A percentile compares a stretch with the other conserved stretches of the same genome.
Evolutionary conservation across 2,888 invertebrate genomes (phyloP).

Genomic region (Corythucha ciliata): DNA sequence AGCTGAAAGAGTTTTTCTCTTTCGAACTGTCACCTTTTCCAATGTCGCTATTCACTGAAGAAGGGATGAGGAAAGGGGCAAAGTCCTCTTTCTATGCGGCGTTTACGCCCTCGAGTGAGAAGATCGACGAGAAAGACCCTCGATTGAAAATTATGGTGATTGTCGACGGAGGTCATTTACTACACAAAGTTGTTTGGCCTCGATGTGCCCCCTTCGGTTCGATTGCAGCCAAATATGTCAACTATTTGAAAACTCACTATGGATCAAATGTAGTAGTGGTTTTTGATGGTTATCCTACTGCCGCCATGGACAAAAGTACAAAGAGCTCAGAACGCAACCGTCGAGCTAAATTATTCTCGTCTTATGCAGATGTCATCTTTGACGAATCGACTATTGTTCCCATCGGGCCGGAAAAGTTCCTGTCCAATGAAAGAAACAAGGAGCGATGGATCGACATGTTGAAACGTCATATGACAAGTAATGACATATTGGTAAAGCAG

Average conservation of each 20-base stretch:
- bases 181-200: slow-evolving; percentile 22
- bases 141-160: no score
- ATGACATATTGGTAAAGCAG: slow-evolving; percentile 15
- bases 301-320: slow-evolving; percentile 1
- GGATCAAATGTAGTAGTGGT: slow-evolving; percentile 2
- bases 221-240: slow-evolving; percentile 16
- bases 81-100: slow-evolving; percentile 11
- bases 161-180: slow-evolving; percentile 18
- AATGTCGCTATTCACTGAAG: slow-evolving; percentile 15
- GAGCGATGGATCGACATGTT: slow-evolving; percentile 16
- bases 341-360: slow-evolving; percentile 16
- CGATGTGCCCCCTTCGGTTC: slow-evolving; percentile 10
- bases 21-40: slow-evolving; percentile 7
- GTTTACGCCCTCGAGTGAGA: no score
- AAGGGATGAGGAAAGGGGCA: no score
- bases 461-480: slow-evolving; percentile 6
- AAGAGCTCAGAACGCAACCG: slow-evolving; percentile 13
- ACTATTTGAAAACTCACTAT: slow-evolving; percentile 18
- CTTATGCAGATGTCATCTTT: slow-evolving; percentile 20
- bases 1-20: slow-evolving; percentile 6
- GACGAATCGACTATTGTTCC: slow-evolving; percentile 15
- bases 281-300: slow-evolving; percentile 3
- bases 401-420: slow-evolving; percentile 18
- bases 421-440: slow-evolving; percentile 21
- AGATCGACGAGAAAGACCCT: no score